Percentiles rank a stretch among this genome's conserved stretches.
Conservation (phyloP, 2,113 vertebrate species). For the Gopherus evgoodei region DNA sequence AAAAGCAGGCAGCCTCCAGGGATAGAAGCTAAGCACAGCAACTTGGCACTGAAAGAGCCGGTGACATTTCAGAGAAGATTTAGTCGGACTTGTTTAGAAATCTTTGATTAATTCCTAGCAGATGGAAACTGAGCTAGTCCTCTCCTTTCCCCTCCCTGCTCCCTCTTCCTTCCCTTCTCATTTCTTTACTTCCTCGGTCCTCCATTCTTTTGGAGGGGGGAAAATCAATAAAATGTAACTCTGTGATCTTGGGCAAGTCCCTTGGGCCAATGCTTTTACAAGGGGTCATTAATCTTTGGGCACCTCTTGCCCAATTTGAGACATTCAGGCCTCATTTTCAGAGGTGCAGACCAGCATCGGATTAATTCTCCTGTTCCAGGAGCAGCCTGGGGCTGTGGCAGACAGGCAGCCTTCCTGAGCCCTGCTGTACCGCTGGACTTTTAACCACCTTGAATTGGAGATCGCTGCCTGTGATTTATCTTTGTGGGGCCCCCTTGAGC, state of each 20-base stretch:
- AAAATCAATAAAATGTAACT: neutral
- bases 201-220: neutral
- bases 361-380: no score
- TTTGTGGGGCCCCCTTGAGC: no score
- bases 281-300: neutral
- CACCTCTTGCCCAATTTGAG: neutral
- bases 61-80: neutral
- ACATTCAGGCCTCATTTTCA: neutral
- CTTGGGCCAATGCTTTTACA: neutral
- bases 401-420: no score
- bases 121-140: neutral
- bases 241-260: neutral
- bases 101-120: neutral
- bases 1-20: neutral
- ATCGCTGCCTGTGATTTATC: no score
- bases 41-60: neutral
- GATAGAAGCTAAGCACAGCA: neutral
- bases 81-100: neutral
- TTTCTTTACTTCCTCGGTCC: neutral
- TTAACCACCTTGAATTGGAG: no score
- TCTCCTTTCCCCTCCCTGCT: no score
- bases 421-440: no score
- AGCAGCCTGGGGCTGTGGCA: no score
- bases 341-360: neutral
- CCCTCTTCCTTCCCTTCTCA: no score